A percentile compares a stretch with the other conserved stretches of the same genome.
These are phyloP conservation scores for Megalopta genalis DNA, from an alignment of 1,140 invertebrate species.

Conservation along the genomic window DNA sequence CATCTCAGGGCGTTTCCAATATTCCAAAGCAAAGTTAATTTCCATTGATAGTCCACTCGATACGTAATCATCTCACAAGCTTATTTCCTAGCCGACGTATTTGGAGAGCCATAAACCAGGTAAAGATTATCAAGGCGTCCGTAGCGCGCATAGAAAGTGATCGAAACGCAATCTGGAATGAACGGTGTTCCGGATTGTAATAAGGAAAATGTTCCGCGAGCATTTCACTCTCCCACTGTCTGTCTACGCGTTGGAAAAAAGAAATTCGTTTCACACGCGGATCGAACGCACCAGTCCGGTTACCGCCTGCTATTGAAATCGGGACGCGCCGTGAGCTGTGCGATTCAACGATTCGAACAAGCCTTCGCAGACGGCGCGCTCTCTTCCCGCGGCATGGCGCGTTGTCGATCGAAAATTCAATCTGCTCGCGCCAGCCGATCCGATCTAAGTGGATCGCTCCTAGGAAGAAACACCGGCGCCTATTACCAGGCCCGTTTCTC, in stretches of 20 bases:
- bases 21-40: no score
- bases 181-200: not conserved
- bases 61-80: no score
- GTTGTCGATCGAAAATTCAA: constrained; percentile 58
- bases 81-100: no score
- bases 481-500: constrained; percentile 59
- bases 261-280: constrained; percentile 23
- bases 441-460: constrained; percentile 47
- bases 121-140: no score
- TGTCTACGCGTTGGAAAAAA: not conserved
- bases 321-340: not conserved
- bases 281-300: constrained; percentile 19
- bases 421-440: constrained; percentile 30
- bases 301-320: constrained; percentile 37
- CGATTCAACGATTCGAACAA: constrained; percentile 11
- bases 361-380: not conserved
- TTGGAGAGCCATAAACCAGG: no score
- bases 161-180: not conserved
- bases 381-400: constrained; percentile 8
- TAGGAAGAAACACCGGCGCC: constrained; percentile 21
- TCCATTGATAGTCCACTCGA: no score
- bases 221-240: not conserved
- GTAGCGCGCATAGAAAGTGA: not conserved
- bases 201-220: constrained; percentile 6
- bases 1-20: no score